phyloP scores from a whole-genome alignment of 2,888 invertebrate genomes.

The Polyommatus iphigenia region DNA sequence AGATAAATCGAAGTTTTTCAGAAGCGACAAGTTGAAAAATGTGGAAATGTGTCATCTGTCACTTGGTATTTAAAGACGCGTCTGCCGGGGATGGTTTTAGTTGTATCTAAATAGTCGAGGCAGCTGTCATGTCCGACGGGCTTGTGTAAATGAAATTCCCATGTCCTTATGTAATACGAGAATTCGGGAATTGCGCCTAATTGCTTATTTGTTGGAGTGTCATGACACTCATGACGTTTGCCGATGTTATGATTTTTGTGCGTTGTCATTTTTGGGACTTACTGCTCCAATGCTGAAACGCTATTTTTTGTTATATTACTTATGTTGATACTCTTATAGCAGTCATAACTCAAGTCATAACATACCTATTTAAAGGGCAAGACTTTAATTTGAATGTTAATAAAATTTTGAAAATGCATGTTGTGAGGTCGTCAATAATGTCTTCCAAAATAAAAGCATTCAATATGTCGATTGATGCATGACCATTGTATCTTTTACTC shows the following conservation, averaged over 20 bases:
- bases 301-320: neutral
- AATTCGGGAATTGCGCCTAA: conserved; percentile 25
- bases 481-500: no score
- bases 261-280: neutral
- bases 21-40: conserved; percentile 79
- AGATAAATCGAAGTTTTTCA: conserved; percentile 64
- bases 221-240: neutral
- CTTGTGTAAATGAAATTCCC: conserved; percentile 64
- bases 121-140: conserved; percentile 63
- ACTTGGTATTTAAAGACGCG: conserved; percentile 73
- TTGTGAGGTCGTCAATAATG: no score
- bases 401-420: no score
- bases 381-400: no score
- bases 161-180: conserved; percentile 46
- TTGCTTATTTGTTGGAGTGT: conserved; percentile 22
- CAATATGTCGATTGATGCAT: no score
- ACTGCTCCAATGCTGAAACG: neutral
- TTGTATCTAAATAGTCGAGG: conserved; percentile 68
- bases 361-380: no score
- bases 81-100: conserved; percentile 53
- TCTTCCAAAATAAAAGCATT: no score
- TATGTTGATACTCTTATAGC: neutral
- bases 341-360: no score
- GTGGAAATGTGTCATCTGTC: conserved; percentile 80
- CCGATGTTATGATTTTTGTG: neutral